A percentile compares a stretch with the other conserved stretches of the same genome.
phyloP scores from a whole-genome alignment of 2,113 vertebrate species.

The Mixornis gularis region DNA sequence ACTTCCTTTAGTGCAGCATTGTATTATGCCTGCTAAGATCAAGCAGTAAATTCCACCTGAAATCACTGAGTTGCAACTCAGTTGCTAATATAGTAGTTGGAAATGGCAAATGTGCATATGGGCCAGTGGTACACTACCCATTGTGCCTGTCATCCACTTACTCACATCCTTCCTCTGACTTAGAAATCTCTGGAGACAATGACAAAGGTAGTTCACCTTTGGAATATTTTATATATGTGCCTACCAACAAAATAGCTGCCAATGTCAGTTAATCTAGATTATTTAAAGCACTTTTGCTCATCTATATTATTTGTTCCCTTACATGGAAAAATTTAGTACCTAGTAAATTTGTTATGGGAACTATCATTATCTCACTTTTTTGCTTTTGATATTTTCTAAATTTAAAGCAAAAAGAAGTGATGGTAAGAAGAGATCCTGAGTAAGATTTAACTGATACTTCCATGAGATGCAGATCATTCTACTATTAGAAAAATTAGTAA shows the following conservation, averaged over 20 bases:
- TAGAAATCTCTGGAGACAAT: neutral
- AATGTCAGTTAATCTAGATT: neutral
- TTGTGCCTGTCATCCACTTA: neutral
- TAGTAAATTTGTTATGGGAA: neutral
- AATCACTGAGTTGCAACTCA: neutral
- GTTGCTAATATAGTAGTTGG: neutral
- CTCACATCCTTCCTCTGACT: slow-evolving; percentile 18
- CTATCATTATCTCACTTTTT: neutral
- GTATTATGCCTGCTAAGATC: neutral
- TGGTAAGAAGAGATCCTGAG: neutral
- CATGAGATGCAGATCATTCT: neutral
- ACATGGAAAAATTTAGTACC: neutral
- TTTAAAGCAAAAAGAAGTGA: neutral
- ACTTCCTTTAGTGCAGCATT: neutral
- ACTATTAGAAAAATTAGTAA: neutral
- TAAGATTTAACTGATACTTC: neutral
- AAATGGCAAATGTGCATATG: neutral
- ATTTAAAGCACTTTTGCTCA: neutral
- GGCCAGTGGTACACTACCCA: neutral
- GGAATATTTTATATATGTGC: neutral
- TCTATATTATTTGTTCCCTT: neutral
- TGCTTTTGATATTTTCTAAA: neutral
- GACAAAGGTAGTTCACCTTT: neutral
- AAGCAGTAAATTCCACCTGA: neutral
- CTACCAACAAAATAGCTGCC: neutral